These are phyloP conservation scores for Rhorus exstirpatorius DNA, from an alignment of 2,888 invertebrate genomes.

Conservation along the genomic window DNA sequence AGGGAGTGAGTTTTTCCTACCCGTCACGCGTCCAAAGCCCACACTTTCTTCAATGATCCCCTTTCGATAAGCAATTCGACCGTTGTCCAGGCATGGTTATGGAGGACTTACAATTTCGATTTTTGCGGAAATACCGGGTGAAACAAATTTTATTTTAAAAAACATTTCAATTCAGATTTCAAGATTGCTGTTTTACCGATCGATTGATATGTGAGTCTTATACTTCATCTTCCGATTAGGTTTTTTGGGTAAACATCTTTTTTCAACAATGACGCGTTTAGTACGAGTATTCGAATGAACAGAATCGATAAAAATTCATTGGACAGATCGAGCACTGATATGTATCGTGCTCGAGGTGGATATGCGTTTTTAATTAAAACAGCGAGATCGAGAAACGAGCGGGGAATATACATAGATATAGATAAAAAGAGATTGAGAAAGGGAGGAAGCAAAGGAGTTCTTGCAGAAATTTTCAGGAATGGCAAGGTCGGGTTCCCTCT, in stretches of 20 bases:
- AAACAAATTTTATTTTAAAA: neutral
- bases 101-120: neutral
- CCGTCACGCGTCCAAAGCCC: constrained; percentile 26
- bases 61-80: constrained; percentile 49
- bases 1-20: constrained; percentile 24
- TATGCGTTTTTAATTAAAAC: constrained; percentile 71
- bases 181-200: neutral
- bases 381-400: constrained; percentile 40
- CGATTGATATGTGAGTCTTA: neutral
- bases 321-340: neutral
- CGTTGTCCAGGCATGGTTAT: constrained; percentile 24
- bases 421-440: neutral
- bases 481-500: constrained; percentile 78
- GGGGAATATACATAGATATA: constrained; percentile 31
- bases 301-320: neutral
- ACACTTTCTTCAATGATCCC: constrained; percentile 9
- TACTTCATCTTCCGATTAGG: neutral
- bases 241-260: neutral
- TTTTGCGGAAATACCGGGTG: neutral
- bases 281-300: neutral
- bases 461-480: constrained; percentile 76
- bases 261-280: neutral
- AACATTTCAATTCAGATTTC: neutral
- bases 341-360: constrained; percentile 14
- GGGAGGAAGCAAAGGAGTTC: constrained; percentile 70